These are phyloP conservation scores for Protodeltote pygarga DNA, from an alignment of 2,888 invertebrate genomes.

Conservation along the genomic window DNA sequence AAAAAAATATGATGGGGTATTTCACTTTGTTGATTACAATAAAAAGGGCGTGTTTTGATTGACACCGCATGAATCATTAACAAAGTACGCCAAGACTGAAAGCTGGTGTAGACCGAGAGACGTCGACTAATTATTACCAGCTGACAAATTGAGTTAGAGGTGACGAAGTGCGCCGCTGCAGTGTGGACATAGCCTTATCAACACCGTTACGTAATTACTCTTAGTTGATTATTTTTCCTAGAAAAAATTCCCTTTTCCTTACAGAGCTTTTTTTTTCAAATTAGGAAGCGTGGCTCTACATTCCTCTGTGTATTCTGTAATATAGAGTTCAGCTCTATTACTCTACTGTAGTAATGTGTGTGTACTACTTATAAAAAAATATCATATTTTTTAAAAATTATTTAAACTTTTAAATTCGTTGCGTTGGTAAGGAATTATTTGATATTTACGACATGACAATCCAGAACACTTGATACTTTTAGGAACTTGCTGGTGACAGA, in stretches of 20 bases:
- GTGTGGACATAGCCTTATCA: constrained; percentile 25
- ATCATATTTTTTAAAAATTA: no score
- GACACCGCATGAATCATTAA: constrained; percentile 49
- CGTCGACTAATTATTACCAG: constrained; percentile 62
- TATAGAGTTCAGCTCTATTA: no score
- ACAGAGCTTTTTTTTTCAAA: no score
- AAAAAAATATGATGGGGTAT: constrained; percentile 13
- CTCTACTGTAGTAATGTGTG: no score
- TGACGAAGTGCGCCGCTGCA: constrained; percentile 40
- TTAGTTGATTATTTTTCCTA: constrained; percentile 5
- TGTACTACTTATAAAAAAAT: no score
- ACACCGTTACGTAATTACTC: constrained; percentile 26
- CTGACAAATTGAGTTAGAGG: constrained; percentile 65
- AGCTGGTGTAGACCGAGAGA: constrained; percentile 49
- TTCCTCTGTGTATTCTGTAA: no score
- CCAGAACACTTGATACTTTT: constrained; percentile 43
- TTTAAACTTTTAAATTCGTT: no score
- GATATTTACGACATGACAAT: constrained; percentile 17
- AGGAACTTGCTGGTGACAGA: constrained; percentile 39
- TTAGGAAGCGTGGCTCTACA: no score
- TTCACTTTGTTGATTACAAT: constrained; percentile 32
- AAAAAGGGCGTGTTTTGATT: constrained; percentile 46
- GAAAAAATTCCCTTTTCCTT: no score
- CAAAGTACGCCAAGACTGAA: constrained; percentile 45
- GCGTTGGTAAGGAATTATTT: no score